Percentiles rank a stretch among this genome's conserved stretches.
Evolutionary conservation across 2,888 invertebrate genomes (phyloP).

Genomic region (Tiliacea citrago): DNA sequence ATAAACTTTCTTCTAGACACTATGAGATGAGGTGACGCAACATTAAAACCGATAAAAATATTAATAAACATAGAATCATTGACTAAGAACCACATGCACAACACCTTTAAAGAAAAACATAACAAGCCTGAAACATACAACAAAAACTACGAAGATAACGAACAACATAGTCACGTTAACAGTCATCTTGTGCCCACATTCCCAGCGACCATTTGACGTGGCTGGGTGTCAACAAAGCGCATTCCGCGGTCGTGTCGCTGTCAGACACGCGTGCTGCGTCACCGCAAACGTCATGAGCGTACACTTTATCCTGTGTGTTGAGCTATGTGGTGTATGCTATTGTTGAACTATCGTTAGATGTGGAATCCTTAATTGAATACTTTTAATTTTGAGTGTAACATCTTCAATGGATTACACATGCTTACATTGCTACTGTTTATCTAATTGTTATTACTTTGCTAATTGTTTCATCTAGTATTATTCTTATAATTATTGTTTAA

Average conservation of each 20-base stretch:
- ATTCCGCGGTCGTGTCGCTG: constrained; percentile 52
- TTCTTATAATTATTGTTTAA: too few species aligned
- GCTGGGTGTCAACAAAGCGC: constrained; percentile 41
- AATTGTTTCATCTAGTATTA: not conserved
- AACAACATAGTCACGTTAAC: not conserved
- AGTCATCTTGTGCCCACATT: constrained; percentile 18
- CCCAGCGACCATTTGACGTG: constrained; percentile 21
- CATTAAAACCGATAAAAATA: not conserved
- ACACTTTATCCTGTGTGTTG: constrained; percentile 31
- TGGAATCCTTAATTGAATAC: not conserved
- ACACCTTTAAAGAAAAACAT: not conserved
- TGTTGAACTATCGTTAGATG: not conserved
- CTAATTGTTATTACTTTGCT: not conserved
- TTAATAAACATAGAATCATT: not conserved
- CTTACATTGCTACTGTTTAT: not conserved
- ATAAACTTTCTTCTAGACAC: not conserved
- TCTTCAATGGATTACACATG: too few species aligned
- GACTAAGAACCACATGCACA: not conserved
- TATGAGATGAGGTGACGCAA: too few species aligned
- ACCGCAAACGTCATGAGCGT: constrained; percentile 51
- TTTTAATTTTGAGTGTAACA: not conserved
- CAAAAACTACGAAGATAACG: not conserved
- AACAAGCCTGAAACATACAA: not conserved
- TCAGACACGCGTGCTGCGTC: constrained; percentile 20
- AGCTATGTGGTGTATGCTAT: not conserved